Evolutionary conservation across 2,888 invertebrate genomes (phyloP).

Genomic region (Nyleta sp.): DNA sequence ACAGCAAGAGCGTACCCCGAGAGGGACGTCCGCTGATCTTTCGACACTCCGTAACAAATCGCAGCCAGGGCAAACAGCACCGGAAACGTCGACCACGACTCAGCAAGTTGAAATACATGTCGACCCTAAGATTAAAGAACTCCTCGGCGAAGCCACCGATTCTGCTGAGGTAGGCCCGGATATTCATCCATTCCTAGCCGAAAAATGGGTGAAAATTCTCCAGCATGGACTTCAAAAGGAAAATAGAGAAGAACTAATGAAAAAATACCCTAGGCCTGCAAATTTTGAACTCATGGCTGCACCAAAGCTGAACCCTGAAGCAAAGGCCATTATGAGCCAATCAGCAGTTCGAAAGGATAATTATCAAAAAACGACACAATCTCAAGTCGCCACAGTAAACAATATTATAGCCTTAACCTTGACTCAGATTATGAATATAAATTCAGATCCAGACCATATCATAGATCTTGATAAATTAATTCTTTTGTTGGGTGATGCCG

Average conservation of each 20-base stretch:
- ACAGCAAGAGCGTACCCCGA: slow-evolving; percentile 13
- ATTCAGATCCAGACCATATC: background rate
- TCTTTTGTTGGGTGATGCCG: slow-evolving; percentile 5
- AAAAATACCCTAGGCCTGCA: slow-evolving; percentile 6
- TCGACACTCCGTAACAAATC: background rate
- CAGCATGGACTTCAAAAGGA: slow-evolving; percentile 6
- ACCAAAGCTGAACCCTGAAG: slow-evolving; percentile 3
- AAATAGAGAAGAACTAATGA: background rate
- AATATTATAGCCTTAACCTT: background rate
- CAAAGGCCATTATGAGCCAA: slow-evolving; percentile 7
- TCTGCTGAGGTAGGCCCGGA: background rate
- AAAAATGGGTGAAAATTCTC: slow-evolving; percentile 6
- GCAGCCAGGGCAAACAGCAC: background rate
- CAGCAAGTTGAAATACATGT: too few relatives aligned
- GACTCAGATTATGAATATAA: background rate
- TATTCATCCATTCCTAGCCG: slow-evolving; percentile 13
- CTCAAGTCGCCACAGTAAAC: background rate
- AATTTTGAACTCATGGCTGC: slow-evolving; percentile 5
- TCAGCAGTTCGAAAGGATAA: slow-evolving; percentile 1
- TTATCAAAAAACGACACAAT: slow-evolving; percentile 3
- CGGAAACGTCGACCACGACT: too few relatives aligned
- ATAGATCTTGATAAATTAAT: too few relatives aligned
- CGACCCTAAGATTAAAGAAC: background rate
- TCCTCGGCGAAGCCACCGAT: slow-evolving; percentile 5
- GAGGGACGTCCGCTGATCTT: slow-evolving; percentile 11